Percentiles rank a stretch among this genome's conserved stretches.
phyloP scores from a whole-genome alignment of 1,140 invertebrate genomes.

The Chironomus tepperi region DNA sequence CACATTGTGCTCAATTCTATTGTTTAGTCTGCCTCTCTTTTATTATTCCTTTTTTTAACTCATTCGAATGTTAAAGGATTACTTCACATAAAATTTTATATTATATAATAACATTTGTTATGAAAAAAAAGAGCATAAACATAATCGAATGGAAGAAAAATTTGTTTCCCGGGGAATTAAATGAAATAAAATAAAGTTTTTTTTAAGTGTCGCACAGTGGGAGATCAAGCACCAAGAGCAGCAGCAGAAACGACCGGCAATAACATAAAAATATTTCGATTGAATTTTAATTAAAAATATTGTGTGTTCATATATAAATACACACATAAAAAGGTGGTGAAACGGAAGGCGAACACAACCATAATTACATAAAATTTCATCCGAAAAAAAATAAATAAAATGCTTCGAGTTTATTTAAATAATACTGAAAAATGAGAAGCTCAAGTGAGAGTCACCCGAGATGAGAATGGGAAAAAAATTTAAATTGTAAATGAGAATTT shows the following conservation, averaged over 20 bases:
- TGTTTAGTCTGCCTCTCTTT: too few species aligned
- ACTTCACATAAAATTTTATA: slow-evolving; percentile 1
- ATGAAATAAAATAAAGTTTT: neutral
- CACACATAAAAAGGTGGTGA: neutral
- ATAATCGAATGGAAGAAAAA: neutral
- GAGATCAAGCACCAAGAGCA: neutral
- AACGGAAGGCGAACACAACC: slow-evolving; percentile 10
- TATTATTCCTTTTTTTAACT: neutral
- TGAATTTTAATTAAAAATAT: slow-evolving; percentile 23
- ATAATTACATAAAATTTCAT: neutral
- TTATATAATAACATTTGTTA: neutral
- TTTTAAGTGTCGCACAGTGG: neutral
- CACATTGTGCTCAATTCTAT: too few species aligned
- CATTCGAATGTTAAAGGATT: slow-evolving; percentile 6
- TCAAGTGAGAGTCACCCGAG: too few species aligned
- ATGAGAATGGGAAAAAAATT: neutral
- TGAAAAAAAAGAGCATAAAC: neutral
- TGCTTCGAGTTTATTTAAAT: neutral
- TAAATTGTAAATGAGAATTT: slow-evolving; percentile 15
- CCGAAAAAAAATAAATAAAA: too few species aligned
- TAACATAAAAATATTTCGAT: neutral
- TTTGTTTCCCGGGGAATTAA: neutral
- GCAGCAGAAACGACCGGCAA: neutral
- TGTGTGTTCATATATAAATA: neutral
- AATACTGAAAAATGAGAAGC: too few species aligned